Base-by-base conservation (phyloP, 2,113 vertebrate genomes). In the Lophotis ruficrista region DNA sequence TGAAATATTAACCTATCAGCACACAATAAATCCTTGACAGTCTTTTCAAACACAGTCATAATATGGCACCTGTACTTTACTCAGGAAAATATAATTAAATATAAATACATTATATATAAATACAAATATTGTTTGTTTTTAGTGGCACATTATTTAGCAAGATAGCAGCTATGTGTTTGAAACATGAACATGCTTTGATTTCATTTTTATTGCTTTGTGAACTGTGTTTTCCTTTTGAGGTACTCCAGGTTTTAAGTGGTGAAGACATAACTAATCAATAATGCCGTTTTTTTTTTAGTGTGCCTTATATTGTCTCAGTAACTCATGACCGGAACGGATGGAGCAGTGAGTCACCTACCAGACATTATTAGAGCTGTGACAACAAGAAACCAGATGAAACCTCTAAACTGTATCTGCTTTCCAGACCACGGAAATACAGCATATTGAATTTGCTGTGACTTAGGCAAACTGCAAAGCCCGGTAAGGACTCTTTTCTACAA, bases 331-430 rank as follows among this genome's bases (percentile, higher is more conserved):
- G 61, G 61, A 93, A 48, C 4, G 8, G 83, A 91, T 54, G 72
- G 88, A 93, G 51, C 79, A 43, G 31, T 91, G 95, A 95, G 77
- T 90, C 91, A 92, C 83, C 64, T 16, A 14, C 77, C 92, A 89
- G 54, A 33, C 7, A 1, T 65, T 94, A 47, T 66, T 89, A 95
- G 70, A 87, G 38, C 58, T 76, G 65, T 85, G 71, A 80, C 77
- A 80, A 62, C 25, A 45, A 50, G 73, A 81, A 79, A 90, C 54
- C 54, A 61, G 69, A 78, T 91, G 72, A 95, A 87, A 69, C 56
- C 56, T 95, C 62, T 92, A 9, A 60, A 72, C n/a, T 62, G 30
- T 66, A 58, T 83, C 82, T 96, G 87, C 81, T 81, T 85, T 71
- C 80, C 91, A 95, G 75, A 61, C 66, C 73, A 50, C 3, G 5